Conservation (phyloP, 1,140 invertebrate species). For the Leucophenga varia region DNA sequence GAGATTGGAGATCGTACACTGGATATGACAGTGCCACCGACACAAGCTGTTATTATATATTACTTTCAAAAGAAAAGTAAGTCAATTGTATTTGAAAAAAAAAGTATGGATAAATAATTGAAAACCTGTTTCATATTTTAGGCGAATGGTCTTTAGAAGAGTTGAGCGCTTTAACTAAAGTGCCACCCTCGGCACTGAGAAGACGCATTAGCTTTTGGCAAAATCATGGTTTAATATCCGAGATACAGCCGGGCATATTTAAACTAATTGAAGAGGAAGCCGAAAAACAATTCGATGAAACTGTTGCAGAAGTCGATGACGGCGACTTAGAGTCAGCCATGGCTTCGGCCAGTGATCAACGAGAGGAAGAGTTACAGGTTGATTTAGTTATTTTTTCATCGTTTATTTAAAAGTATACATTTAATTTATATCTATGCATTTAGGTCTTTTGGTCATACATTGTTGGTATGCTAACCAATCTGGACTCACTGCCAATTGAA, state of each 20-base stretch:
- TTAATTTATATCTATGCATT: slow-evolving; percentile 1
- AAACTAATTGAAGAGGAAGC: slow-evolving; percentile 74
- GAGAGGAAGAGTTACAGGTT: slow-evolving; percentile 86
- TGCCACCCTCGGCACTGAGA: slow-evolving; percentile 78
- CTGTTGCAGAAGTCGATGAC: slow-evolving; percentile 75
- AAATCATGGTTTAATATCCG: slow-evolving; percentile 78
- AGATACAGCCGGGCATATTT: slow-evolving; percentile 74
- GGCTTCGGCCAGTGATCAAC: slow-evolving; percentile 88
- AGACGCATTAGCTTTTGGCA: slow-evolving; percentile 91
- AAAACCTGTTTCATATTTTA: too few relatives aligned
- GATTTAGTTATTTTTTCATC: background rate
- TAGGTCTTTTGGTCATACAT: slow-evolving; percentile 94
- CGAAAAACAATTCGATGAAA: slow-evolving; percentile 58
- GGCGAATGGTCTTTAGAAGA: slow-evolving; percentile 82
- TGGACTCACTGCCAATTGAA: slow-evolving; percentile 89
- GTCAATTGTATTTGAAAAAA: background rate
- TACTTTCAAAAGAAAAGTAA: slow-evolving; percentile 88
- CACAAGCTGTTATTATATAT: slow-evolving; percentile 92
- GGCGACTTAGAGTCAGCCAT: slow-evolving; percentile 91
- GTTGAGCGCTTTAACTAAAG: slow-evolving; percentile 78
- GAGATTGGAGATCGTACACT: slow-evolving; percentile 82
- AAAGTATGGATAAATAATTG: too few relatives aligned
- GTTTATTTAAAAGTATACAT: background rate
- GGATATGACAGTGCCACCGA: slow-evolving; percentile 84
- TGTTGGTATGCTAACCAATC: slow-evolving; percentile 93